Evolutionary conservation across 2,888 invertebrate species (phyloP), one percentile per base, ranked within the genome.

Genomic region (Troglohyphantes excavatus): DNA sequence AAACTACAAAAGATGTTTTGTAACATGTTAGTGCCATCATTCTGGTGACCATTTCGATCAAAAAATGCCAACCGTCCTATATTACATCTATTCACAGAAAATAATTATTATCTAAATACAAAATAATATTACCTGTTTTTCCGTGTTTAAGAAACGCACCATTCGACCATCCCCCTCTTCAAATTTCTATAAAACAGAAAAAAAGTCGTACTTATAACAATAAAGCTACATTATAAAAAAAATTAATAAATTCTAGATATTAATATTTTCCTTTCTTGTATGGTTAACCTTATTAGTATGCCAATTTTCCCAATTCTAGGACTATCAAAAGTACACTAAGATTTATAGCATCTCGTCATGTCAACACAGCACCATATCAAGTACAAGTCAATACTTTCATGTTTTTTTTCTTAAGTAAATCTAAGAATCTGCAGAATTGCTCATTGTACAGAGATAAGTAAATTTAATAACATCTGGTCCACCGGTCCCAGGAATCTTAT

Each of bases 171-270:
- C 53, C 13, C n/a, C 53, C 5, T 53, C 53, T n/a, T 53, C 53
- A 53, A 53, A 53, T 53, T 53, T 53, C 53, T 53, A n/a, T 5
- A 53, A 53, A n/a, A 53, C n/a, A n/a, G n/a, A n/a, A n/a, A n/a
- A n/a, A n/a, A n/a, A n/a, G n/a, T n/a, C n/a, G n/a, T n/a, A n/a
- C n/a, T n/a, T n/a, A n/a, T n/a, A n/a, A n/a, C n/a, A n/a, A n/a
- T n/a, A n/a, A n/a, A n/a, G n/a, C n/a, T n/a, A n/a, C n/a, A n/a
- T n/a, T n/a, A n/a, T n/a, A n/a, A 53, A 9, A 46, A 46, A 46
- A 6, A 53, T n/a, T 53, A 6, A 53, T n/a, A n/a, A 17, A 11
- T 5, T 13, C 5, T 0, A 53, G 0, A 53, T 2, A 5, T 53
- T 2, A 17, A 9, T 46, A 13, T 46, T 13, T 3, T 17, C 2